Conservation (phyloP, 2,888 invertebrate genomes). For the Mythimna impura region DNA sequence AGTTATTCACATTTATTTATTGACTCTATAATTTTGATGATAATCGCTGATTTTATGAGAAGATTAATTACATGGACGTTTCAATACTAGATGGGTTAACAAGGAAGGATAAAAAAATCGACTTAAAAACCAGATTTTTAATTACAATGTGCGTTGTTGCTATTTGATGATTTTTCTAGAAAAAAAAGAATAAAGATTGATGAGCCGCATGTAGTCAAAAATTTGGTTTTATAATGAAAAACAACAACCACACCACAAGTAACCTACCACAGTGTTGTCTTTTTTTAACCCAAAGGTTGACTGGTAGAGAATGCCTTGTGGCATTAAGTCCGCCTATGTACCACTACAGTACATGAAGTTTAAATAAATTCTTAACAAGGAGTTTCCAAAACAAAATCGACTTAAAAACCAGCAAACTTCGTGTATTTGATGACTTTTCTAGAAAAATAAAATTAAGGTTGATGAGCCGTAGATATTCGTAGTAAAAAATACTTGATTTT, state of each 20-base stretch:
- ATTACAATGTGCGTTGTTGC: neutral
- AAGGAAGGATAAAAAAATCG: neutral
- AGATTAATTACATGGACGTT: neutral
- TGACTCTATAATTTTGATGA: neutral
- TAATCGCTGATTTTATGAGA: slow-evolving; percentile 1
- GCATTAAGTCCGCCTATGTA: too few species aligned
- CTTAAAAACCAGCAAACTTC: neutral
- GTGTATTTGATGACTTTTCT: neutral
- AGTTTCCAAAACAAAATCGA: neutral
- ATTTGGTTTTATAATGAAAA: neutral
- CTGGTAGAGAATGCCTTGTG: too few species aligned
- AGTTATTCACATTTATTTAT: neutral
- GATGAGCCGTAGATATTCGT: neutral
- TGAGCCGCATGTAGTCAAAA: neutral
- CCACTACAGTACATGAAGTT: too few species aligned
- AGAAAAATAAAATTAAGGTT: neutral
- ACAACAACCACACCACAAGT: too few species aligned
- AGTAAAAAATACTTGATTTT: neutral
- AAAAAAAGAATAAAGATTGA: neutral
- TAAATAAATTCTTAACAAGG: too few species aligned
- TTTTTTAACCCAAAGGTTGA: too few species aligned
- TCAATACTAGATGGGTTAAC: neutral
- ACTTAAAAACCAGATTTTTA: neutral
- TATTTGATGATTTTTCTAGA: neutral
- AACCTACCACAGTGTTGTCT: too few species aligned